Conservation (phyloP, 2,797 vertebrate species). For the Pteropus rufus region DNA sequence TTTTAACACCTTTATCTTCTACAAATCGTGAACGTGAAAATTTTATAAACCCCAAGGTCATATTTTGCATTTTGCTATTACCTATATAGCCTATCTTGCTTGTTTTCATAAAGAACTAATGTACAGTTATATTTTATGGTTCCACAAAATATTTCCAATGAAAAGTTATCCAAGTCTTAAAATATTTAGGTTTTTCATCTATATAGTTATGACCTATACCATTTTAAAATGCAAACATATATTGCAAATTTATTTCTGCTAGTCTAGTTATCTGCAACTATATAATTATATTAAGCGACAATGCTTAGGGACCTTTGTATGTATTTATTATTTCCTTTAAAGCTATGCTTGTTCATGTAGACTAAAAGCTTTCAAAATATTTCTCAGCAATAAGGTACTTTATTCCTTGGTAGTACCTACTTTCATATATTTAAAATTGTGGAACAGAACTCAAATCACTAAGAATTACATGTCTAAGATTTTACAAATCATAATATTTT, state of each 20-base stretch:
- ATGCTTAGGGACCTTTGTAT: neutral
- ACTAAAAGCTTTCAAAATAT: conserved; percentile 1
- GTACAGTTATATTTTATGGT: neutral
- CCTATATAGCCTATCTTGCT: neutral
- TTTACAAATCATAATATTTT: conserved; percentile 11
- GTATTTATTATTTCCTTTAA: conserved; percentile 21
- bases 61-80: conserved; percentile 13
- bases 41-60: conserved; percentile 41
- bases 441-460: neutral
- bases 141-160: neutral
- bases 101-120: conserved; percentile 32
- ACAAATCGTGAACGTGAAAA: neutral
- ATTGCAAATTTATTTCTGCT: neutral
- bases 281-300: neutral
- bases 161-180: neutral
- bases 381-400: neutral
- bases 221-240: conserved; percentile 19
- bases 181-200: neutral
- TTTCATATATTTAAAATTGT: neutral
- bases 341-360: neutral
- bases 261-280: neutral
- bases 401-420: neutral
- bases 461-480: neutral
- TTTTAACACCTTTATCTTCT: conserved; percentile 37
- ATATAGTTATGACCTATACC: neutral